Base-by-base conservation (phyloP, 2,888 invertebrate species). In the Smittia aterrima region DNA sequence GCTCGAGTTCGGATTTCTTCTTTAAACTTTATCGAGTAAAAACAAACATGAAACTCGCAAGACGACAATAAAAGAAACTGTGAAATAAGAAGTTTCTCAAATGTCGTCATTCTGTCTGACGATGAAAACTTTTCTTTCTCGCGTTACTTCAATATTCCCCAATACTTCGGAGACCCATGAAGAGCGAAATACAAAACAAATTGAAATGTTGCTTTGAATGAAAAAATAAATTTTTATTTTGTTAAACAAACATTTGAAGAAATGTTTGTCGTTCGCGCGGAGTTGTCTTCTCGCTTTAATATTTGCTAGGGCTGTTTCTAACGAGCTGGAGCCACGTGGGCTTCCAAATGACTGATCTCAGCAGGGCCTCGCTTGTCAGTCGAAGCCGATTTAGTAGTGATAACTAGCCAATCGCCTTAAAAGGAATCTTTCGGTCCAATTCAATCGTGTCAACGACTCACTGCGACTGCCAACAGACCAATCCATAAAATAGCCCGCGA, bases 81-180 rank as follows among this genome's bases (percentile, higher is more conserved):
- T 3, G 13, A 47, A 47, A 38, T 38, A 38, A 38, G n/a, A 47
- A n/a, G n/a, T n/a, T n/a, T 47, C n/a, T 58, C 11, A 18, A 58
- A 18, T 22, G 58, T 20, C 58, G 58, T 20, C 58, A 58, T 58
- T 20, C 18, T 58, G 58, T 58, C 58, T 58, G 58, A 58, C 22
- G 58, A 22, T 11, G 22, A 58, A 58, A 58, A 9, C 9, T 6
- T 58, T 58, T 58, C 18, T 58, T 58, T 20, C 18, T 47, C 18
- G 53, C 18, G 53, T 20, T 58, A 20, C 16, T 58, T 20, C 4
- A 58, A 58, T 22, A 58, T 58, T 47, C 16, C 16, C 47, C 11
- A 47, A n/a, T 47, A n/a, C 16, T 47, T 47, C 47, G 32, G 32
- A 32, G 32, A 32, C 16, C 47, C 4, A 47, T 47, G 47, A 47